Percentiles rank a stretch among this genome's conserved stretches.
phyloP scores from a whole-genome alignment of 2,797 vertebrate species.

The Austrolebias charrua region DNA sequence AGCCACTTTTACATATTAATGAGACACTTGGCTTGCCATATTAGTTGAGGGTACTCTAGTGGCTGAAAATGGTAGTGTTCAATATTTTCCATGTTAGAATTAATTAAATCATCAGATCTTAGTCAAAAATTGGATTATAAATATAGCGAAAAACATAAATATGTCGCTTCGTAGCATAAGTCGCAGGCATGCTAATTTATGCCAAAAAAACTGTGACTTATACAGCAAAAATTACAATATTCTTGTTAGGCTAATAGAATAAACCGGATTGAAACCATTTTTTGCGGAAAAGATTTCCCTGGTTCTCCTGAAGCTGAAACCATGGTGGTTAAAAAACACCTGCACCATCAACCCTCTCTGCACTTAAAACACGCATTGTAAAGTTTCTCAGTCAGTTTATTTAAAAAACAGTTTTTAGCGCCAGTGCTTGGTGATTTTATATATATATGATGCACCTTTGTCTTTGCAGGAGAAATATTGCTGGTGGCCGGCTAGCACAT shows the following conservation, averaged over 20 bases:
- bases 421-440: constrained; percentile 89
- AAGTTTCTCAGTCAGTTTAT: constrained; percentile 92
- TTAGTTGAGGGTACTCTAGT: no score
- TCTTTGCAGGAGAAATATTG: constrained; percentile 88
- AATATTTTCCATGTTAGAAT: no score
- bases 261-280: constrained; percentile 47
- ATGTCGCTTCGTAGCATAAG: no score
- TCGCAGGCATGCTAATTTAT: no score
- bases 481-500: constrained; percentile 85
- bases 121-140: no score
- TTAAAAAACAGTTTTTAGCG: constrained; percentile 92
- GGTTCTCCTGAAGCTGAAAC: constrained; percentile 26
- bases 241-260: constrained; percentile 40
- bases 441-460: constrained; percentile 93
- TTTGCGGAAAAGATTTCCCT: constrained; percentile 59
- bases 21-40: no score
- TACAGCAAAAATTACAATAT: neutral
- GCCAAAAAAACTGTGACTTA: no score
- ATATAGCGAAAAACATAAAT: no score
- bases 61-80: no score
- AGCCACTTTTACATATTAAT: no score
- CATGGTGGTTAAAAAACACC: constrained; percentile 33
- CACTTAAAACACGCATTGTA: constrained; percentile 61
- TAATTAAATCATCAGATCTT: no score
- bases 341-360: constrained; percentile 14